Conservation (phyloP, 2,113 vertebrate species). For the Planiliza haematocheilus region DNA sequence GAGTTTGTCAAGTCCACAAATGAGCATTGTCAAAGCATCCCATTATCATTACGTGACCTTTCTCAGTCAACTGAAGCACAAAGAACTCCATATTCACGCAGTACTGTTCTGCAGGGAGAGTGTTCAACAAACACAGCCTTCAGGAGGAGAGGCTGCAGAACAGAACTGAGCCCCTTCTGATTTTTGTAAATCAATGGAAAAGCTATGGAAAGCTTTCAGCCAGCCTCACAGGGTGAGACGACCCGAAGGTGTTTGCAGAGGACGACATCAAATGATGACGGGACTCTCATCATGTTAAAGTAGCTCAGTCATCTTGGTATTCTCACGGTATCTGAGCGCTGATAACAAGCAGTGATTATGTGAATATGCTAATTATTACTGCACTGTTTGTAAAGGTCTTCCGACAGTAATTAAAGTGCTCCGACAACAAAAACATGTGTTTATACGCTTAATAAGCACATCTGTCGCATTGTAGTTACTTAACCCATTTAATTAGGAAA, state of each 20-base stretch:
- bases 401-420: slow-evolving; percentile 41
- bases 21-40: slow-evolving; percentile 38
- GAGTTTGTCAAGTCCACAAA: slow-evolving; percentile 19
- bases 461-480: slow-evolving; percentile 29
- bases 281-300: slow-evolving; percentile 57
- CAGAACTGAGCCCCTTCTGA: slow-evolving; percentile 34
- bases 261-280: slow-evolving; percentile 27
- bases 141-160: background rate
- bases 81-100: slow-evolving; percentile 49
- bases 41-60: slow-evolving; percentile 64
- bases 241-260: slow-evolving; percentile 21
- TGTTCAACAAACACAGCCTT: slow-evolving; percentile 26
- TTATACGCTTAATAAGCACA: slow-evolving; percentile 32
- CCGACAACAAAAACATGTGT: slow-evolving; percentile 34
- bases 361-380: slow-evolving; percentile 63
- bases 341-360: slow-evolving; percentile 60
- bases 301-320: slow-evolving; percentile 16
- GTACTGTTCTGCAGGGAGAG: slow-evolving; percentile 36
- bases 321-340: slow-evolving; percentile 32
- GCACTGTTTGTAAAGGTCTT: slow-evolving; percentile 36
- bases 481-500: slow-evolving; percentile 32
- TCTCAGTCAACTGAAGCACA: slow-evolving; percentile 52
- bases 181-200: slow-evolving; percentile 20
- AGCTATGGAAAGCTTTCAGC: slow-evolving; percentile 16
- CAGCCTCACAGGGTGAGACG: background rate